A percentile compares a stretch with the other conserved stretches of the same genome.
Evolutionary conservation across 2,888 invertebrate genomes (phyloP).

Genomic region (Scaptomyza cyrtandrae): DNA sequence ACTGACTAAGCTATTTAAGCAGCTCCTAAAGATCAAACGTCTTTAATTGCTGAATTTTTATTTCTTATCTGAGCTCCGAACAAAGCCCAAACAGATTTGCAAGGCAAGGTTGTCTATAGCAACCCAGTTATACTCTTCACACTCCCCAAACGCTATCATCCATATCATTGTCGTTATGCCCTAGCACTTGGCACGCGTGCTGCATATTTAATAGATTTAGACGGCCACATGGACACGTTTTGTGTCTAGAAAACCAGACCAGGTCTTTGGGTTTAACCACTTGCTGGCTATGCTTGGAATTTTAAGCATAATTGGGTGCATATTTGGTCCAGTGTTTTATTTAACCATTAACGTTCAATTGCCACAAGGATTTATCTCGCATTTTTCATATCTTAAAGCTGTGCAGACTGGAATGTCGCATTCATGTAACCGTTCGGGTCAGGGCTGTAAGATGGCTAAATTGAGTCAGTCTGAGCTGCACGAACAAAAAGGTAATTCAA

Average conservation of each 20-base stretch:
- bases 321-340: conserved; percentile 72
- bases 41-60: conserved; percentile 13
- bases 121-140: not conserved
- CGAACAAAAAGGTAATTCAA: conserved; percentile 76
- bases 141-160: not conserved
- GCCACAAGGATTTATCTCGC: conserved; percentile 66
- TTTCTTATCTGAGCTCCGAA: not conserved
- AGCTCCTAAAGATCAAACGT: conserved; percentile 7
- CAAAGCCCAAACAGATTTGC: conserved; percentile 30
- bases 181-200: conserved; percentile 56
- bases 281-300: conserved; percentile 65
- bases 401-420: conserved; percentile 42
- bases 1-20: not conserved
- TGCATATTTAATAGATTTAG: conserved; percentile 73
- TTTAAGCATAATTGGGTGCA: conserved; percentile 75
- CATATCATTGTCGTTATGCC: conserved; percentile 28
- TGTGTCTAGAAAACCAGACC: conserved; percentile 26
- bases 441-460: conserved; percentile 10
- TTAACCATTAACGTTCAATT: conserved; percentile 78
- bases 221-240: conserved; percentile 52
- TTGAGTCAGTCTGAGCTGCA: conserved; percentile 63
- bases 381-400: conserved; percentile 58
- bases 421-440: not conserved
- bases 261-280: conserved; percentile 43
- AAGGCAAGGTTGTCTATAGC: conserved; percentile 27